Evolutionary conservation across 1,140 invertebrate genomes (phyloP).

Genomic region (Heterodera schachtii): DNA sequence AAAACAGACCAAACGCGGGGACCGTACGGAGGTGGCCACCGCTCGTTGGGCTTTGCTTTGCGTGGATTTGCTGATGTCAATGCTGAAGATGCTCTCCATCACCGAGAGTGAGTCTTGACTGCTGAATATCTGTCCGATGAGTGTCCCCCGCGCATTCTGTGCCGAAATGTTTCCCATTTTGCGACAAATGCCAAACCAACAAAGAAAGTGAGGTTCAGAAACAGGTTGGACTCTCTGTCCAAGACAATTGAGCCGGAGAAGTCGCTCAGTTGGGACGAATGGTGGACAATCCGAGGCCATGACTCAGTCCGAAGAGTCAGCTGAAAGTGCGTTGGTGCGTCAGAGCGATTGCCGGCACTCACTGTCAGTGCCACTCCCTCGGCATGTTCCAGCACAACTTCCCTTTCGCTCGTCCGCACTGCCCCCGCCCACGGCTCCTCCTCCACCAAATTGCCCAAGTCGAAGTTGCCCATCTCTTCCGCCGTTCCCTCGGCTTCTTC

Average conservation of each 20-base stretch:
- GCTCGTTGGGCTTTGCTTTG: conserved; percentile 14
- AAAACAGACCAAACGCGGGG: conserved; percentile 45
- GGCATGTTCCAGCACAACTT: conserved; percentile 51
- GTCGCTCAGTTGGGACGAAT: conserved; percentile 46
- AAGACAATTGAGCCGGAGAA: conserved; percentile 54
- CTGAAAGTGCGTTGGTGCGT: conserved; percentile 26
- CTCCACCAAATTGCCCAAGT: conserved; percentile 47
- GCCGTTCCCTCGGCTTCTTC: conserved; percentile 37
- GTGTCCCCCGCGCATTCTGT: conserved; percentile 51
- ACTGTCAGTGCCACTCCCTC: conserved; percentile 51
- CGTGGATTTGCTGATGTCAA: conserved; percentile 6
- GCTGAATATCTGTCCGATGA: conserved; percentile 52
- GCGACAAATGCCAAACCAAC: conserved; percentile 28
- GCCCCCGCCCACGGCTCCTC: conserved; percentile 54
- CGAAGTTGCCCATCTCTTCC: conserved; percentile 48
- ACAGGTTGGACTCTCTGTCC: conserved; percentile 56
- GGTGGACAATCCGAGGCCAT: conserved; percentile 45
- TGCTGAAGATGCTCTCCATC: conserved; percentile 51
- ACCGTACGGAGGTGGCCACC: conserved; percentile 40
- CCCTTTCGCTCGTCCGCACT: conserved; percentile 42
- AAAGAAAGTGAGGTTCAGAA: conserved; percentile 54
- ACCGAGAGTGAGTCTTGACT: conserved; percentile 34
- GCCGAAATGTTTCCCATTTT: neutral
- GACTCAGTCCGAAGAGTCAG: conserved; percentile 46
- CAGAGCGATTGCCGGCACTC: neutral